Conservation (phyloP, 2,888 invertebrate species). For the Drosophila antonietae region DNA sequence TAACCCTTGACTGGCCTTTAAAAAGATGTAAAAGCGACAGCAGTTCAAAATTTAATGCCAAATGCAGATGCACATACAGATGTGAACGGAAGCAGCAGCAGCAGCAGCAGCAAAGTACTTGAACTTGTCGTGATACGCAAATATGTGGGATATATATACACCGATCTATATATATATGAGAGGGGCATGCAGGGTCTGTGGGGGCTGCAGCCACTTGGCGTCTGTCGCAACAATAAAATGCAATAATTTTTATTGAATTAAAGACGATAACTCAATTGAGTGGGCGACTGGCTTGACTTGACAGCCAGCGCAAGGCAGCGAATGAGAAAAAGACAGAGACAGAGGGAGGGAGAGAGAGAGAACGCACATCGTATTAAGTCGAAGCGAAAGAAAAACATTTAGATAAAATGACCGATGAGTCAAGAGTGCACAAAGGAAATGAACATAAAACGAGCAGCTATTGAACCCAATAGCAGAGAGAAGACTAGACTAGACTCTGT, state of each 20-base stretch:
- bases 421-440: constrained; percentile 41
- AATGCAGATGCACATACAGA: constrained; percentile 45
- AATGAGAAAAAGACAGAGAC: not conserved
- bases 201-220: constrained; percentile 49
- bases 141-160: constrained; percentile 34
- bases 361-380: too few species aligned
- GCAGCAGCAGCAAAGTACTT: constrained; percentile 41
- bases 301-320: constrained; percentile 8
- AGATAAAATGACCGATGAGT: constrained; percentile 42
- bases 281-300: constrained; percentile 41
- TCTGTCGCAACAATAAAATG: constrained; percentile 60
- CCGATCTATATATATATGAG: not conserved
- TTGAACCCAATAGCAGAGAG: constrained; percentile 26
- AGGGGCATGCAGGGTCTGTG: not conserved
- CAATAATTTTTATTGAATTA: constrained; percentile 74
- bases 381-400: constrained; percentile 16
- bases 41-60: constrained; percentile 63
- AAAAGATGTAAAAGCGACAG: constrained; percentile 48
- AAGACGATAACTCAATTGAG: constrained; percentile 74
- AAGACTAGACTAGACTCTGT: not conserved
- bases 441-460: constrained; percentile 25
- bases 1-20: constrained; percentile 45
- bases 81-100: constrained; percentile 34
- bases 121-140: constrained; percentile 50
- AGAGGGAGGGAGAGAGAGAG: not conserved